Base-by-base conservation (phyloP, 1,140 invertebrate genomes). In the Drosophila oshimai region DNA sequence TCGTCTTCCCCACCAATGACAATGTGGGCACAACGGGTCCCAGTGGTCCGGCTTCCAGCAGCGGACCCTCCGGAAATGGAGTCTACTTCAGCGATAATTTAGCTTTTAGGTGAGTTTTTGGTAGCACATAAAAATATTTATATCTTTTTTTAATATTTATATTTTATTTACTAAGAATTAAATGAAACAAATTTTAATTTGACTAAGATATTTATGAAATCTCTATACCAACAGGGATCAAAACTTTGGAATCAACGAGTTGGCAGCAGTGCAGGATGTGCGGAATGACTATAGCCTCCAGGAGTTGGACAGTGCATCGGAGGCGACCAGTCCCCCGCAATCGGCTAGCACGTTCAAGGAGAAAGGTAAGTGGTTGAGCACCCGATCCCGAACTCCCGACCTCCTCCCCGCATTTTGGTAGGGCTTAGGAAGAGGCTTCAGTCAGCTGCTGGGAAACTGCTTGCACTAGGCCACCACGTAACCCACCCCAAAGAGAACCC, bases 1-100 rank as follows among this genome's bases (percentile, higher is more conserved):
- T 93, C 2, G 93, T 93, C 2, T 93, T 93, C 22, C 93, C 93
- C 3, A 71, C 72, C 68, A 89, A 92, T 89, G 44, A 93, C 33
- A 93, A 80, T 90, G 91, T 44, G 88, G 93, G 86, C 79, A 91
- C 49, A 83, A 92, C 45, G 55, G 89, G 89, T 22, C 91, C 36
- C 72, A 87, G 69, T 57, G 84, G 62, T 18, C 71, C 45, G 51
- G 79, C 62, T 0, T 91, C 33, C 17, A 90, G 34, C 46, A 75
- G 71, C 9, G 81, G 57, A 7, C 81, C 81, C n/a, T 90, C 83
- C 31, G 90, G 75, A 42, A 90, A 60, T 4, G 90, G 74, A 1
- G 90, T 91, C 4, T 91, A 91, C 57, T 91, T 90, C 9, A 92
- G 91, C 68, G 93, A 93, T 55, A 93, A 93, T 65, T 92, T 93